Evolutionary conservation across 2,888 invertebrate species (phyloP), one percentile per base, ranked within the genome.

Genomic region (Conus canariensis): DNA sequence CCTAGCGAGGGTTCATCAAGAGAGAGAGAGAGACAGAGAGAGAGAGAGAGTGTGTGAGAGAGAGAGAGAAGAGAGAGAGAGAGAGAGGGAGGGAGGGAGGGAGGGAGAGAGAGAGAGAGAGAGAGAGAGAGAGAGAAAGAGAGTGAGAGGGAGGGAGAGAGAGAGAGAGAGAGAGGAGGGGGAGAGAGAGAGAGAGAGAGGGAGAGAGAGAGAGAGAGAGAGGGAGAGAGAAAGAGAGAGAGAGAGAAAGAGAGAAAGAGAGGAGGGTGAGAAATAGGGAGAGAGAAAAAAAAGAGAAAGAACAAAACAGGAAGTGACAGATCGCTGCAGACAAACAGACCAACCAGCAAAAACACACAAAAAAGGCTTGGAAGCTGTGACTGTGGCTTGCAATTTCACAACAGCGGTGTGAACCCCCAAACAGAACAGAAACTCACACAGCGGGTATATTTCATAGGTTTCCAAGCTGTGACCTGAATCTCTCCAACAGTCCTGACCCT

Each of bases 381-480:
- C 2, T 30, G 77, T 80, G 77, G 77, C 14, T 10, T 14, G 77
- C 77, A 80, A 30, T 80, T 10, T 80, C 14, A 45, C 77, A 80
- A 80, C 77, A 30, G 12, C 30, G 10, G 14, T 14, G 70, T 70
- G 58, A 83, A 58, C 1, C 64, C 64, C 64, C 16, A 56, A 19
- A 16, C 83, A 58, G 58, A 58, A 22, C 2, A 25, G 25, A 83
- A 56, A 86, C 86, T 86, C n/a, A 86, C 86, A 67, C 30, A 86
- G 45, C 0, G 86, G 86, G 86, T 86, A 86, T 19, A 86, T 64
- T 45, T 86, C 86, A 86, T 67, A 86, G 64, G 86, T 67, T 86
- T 86, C 86, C 86, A 86, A 86, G 5, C 16, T 86, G 10, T 64
- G 12, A 64, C 30, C 67, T 4, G 6, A 25, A 5, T 67, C 30